Percentiles rank a stretch among this genome's conserved stretches.
These are phyloP conservation scores for Agrilus biguttatus DNA, from an alignment of 2,888 invertebrate species.

Conservation along the genomic window DNA sequence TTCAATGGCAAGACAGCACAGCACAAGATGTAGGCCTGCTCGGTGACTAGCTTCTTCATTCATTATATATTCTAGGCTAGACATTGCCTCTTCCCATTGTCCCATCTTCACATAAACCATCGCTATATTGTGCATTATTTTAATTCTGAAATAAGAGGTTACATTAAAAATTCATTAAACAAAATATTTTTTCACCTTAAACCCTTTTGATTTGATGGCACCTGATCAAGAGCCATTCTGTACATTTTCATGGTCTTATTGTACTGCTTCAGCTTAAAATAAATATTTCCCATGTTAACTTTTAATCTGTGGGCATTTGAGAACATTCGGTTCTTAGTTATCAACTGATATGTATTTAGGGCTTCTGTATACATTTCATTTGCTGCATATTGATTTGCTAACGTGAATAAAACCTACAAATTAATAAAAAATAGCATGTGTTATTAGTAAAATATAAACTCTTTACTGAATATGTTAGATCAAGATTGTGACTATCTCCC, in stretches of 20 bases:
- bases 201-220: slow-evolving; percentile 84
- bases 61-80: slow-evolving; percentile 96
- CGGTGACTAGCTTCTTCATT: slow-evolving; percentile 72
- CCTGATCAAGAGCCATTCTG: slow-evolving; percentile 96
- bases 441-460: not conserved
- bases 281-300: slow-evolving; percentile 97
- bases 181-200: slow-evolving; percentile 45
- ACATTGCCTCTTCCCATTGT: slow-evolving; percentile 90
- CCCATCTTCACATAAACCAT: slow-evolving; percentile 90
- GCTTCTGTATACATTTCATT: slow-evolving; percentile 95
- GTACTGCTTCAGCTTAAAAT: slow-evolving; percentile 85
- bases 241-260: slow-evolving; percentile 95
- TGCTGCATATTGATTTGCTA: slow-evolving; percentile 86
- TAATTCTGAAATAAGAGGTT: slow-evolving; percentile 44
- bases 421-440: not conserved
- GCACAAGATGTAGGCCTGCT: slow-evolving; percentile 73
- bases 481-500: slow-evolving; percentile 84
- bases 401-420: slow-evolving; percentile 78
- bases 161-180: slow-evolving; percentile 1
- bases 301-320: slow-evolving; percentile 85
- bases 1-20: slow-evolving; percentile 78
- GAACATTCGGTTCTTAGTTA: slow-evolving; percentile 88
- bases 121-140: slow-evolving; percentile 97
- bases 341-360: slow-evolving; percentile 85
- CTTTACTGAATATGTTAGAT: slow-evolving; percentile 84